phyloP scores from a whole-genome alignment of 2,888 invertebrate genomes.

The Margaritifera margaritifera region DNA sequence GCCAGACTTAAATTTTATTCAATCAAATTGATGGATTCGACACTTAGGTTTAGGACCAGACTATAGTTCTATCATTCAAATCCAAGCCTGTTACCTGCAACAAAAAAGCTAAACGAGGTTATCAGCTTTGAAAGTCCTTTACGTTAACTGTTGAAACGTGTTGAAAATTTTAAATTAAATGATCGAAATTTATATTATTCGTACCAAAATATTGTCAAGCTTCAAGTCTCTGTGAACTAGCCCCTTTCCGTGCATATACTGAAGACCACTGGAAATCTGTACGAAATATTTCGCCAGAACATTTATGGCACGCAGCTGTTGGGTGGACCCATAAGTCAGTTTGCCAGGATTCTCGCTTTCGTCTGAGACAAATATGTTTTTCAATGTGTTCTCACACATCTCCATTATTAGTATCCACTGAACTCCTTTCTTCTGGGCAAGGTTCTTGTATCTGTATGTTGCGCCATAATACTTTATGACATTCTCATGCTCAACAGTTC shows the following conservation, averaged over 20 bases:
- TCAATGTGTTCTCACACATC: constrained; percentile 56
- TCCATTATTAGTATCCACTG: constrained; percentile 64
- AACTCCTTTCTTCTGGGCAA: constrained; percentile 37
- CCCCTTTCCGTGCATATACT: constrained; percentile 58
- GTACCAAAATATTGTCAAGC: constrained; percentile 65
- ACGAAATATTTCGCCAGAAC: constrained; percentile 44
- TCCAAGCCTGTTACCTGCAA: too few relatives aligned
- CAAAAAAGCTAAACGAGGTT: too few relatives aligned
- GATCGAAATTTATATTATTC: constrained; percentile 8
- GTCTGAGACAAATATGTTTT: constrained; percentile 36
- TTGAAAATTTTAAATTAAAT: too few relatives aligned
- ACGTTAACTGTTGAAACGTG: too few relatives aligned
- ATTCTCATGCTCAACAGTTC: constrained; percentile 60
- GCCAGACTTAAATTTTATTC: too few relatives aligned
- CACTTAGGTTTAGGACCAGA: too few relatives aligned
- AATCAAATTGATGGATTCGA: too few relatives aligned
- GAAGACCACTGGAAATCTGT: constrained; percentile 52
- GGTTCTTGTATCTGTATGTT: constrained; percentile 36
- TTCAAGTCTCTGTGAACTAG: constrained; percentile 66
- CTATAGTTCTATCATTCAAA: too few relatives aligned
- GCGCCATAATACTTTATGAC: constrained; percentile 62
- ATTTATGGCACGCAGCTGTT: constrained; percentile 41
- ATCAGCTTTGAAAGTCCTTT: too few relatives aligned
- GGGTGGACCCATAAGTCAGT: constrained; percentile 5
- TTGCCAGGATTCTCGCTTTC: constrained; percentile 38